A percentile compares a stretch with the other conserved stretches of the same genome.
phyloP scores from a whole-genome alignment of 2,113 vertebrate genomes.

The Alectura lathami region DNA sequence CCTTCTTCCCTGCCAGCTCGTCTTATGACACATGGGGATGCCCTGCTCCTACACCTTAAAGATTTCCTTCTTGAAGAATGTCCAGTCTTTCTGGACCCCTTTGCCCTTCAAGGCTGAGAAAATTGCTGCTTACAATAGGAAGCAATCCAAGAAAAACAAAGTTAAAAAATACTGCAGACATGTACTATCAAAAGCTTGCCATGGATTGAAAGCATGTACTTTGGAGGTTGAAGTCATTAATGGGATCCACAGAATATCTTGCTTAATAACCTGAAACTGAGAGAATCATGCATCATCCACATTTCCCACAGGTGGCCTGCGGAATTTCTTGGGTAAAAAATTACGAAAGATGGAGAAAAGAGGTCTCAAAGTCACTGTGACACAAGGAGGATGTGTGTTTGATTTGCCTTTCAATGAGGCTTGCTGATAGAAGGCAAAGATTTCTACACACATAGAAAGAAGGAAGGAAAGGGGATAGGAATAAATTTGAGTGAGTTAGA shows the following conservation, averaged over 20 bases:
- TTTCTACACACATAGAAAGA: background rate
- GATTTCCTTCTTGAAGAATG: too few relatives aligned
- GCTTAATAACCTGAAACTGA: background rate
- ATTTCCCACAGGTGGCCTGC: background rate
- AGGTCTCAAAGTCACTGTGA: constrained; percentile 14
- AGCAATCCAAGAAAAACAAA: background rate
- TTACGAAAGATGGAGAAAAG: background rate
- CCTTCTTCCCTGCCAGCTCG: too few relatives aligned
- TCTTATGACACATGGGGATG: too few relatives aligned
- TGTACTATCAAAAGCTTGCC: background rate
- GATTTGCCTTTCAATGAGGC: background rate
- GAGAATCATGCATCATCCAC: background rate
- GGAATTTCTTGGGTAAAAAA: background rate
- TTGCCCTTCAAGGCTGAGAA: background rate
- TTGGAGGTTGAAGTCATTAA: background rate
- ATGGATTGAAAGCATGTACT: background rate
- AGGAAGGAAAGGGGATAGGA: background rate
- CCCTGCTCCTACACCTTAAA: too few relatives aligned
- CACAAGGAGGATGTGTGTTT: background rate
- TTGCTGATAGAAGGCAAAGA: constrained; percentile 4
- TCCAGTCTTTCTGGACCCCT: too few relatives aligned
- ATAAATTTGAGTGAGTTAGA: constrained; percentile 4
- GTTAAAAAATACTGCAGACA: background rate
- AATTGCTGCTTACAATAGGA: background rate
- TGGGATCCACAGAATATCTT: background rate